Percentiles rank a stretch among this genome's conserved stretches.
phyloP scores from a whole-genome alignment of 2,888 invertebrate genomes.

The Megaustenia siamemsis region DNA sequence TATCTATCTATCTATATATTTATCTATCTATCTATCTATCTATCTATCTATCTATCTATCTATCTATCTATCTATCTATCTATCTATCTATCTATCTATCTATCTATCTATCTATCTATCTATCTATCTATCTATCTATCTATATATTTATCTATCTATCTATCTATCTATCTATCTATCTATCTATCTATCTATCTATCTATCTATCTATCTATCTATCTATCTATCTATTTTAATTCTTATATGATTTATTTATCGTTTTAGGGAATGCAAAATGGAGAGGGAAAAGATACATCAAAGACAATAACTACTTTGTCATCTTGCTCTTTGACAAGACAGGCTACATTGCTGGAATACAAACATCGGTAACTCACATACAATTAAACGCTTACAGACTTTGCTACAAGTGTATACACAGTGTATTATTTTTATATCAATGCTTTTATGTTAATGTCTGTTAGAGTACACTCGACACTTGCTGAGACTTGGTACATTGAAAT shows the following conservation, averaged over 20 bases:
- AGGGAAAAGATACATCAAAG: conserved; percentile 75
- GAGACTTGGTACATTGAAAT: no score
- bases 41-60: neutral
- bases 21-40: neutral
- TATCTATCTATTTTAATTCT: no score
- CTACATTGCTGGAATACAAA: conserved; percentile 78
- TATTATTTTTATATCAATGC: no score
- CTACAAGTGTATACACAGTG: no score
- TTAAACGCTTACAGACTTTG: no score
- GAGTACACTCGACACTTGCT: no score
- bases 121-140: conserved; percentile 5
- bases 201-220: neutral
- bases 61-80: neutral
- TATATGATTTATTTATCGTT: neutral
- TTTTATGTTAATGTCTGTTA: no score
- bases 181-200: neutral
- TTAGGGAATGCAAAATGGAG: conserved; percentile 64
- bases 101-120: neutral
- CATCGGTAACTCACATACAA: conserved; percentile 71
- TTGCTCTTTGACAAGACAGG: conserved; percentile 77
- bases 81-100: neutral
- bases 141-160: conserved; percentile 20
- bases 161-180: conserved; percentile 15
- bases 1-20: neutral
- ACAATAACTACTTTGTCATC: no score